phyloP scores from a whole-genome alignment of 2,888 invertebrate genomes.

The Xanthia icteritia region DNA sequence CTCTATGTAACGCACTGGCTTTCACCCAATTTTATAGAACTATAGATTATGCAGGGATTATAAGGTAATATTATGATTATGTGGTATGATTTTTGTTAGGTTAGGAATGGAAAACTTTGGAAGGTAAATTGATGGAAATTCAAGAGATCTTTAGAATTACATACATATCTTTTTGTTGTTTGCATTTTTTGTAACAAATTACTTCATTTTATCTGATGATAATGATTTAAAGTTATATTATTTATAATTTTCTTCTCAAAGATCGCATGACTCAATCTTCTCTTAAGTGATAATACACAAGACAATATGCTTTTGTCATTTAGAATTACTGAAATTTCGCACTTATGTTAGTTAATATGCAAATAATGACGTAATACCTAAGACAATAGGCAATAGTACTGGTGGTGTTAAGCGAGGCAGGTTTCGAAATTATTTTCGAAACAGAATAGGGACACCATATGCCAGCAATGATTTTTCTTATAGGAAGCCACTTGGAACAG shows the following conservation, averaged over 20 bases:
- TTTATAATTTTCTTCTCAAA: constrained; percentile 2
- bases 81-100: constrained; percentile 20
- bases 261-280: background rate
- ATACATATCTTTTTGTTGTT: background rate
- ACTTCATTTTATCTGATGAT: background rate
- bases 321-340: background rate
- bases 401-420: background rate
- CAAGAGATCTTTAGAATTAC: background rate
- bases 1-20: constrained; percentile 68
- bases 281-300: constrained; percentile 1
- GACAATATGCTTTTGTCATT: background rate
- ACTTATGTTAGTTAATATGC: background rate
- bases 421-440: background rate
- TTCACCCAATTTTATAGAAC: constrained; percentile 43
- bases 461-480: constrained; percentile 9
- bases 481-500: constrained; percentile 39
- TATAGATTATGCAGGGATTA: constrained; percentile 29
- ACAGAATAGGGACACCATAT: background rate
- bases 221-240: background rate
- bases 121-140: constrained; percentile 3
- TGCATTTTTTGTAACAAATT: background rate
- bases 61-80: constrained; percentile 8
- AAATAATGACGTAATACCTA: background rate
- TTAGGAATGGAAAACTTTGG: constrained; percentile 23
- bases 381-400: background rate